Percentiles rank a stretch among this genome's conserved stretches.
phyloP scores from a whole-genome alignment of 2,113 vertebrate genomes.

The Protomyctophum bolini region DNA sequence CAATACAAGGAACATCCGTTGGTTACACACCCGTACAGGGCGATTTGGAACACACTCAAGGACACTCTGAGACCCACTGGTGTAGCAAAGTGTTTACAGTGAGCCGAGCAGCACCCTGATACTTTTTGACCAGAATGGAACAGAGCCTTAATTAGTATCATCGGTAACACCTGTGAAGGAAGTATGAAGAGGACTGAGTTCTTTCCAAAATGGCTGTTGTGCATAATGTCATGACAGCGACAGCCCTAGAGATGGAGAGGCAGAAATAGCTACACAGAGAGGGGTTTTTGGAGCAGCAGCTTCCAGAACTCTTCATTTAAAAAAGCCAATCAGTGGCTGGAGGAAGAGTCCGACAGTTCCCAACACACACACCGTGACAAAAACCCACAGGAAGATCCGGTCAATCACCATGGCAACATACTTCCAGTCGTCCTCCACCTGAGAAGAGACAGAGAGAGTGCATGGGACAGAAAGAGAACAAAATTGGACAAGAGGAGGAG shows the following conservation, averaged over 20 bases:
- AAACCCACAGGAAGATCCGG: conserved; percentile 94
- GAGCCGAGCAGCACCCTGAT: no score
- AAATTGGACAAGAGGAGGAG: not conserved
- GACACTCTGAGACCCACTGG: no score
- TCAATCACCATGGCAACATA: conserved; percentile 95
- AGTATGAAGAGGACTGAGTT: no score
- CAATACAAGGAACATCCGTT: no score
- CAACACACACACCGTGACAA: conserved; percentile 88
- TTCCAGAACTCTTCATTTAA: conserved; percentile 47
- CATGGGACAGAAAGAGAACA: not conserved
- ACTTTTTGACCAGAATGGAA: no score
- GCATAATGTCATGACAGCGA: no score
- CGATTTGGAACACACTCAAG: no score
- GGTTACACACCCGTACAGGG: no score
- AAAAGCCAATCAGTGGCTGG: conserved; percentile 82
- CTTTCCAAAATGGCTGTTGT: no score
- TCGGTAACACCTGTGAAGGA: no score
- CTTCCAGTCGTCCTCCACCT: conserved; percentile 96
- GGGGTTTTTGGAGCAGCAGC: not conserved
- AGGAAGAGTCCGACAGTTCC: conserved; percentile 90
- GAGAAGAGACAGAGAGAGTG: conserved; percentile 28
- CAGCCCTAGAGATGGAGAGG: conserved; percentile 10
- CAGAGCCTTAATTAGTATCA: no score
- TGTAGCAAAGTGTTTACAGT: no score
- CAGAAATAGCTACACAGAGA: not conserved